Evolutionary conservation across 2,113 vertebrate genomes (phyloP), one percentile per base, ranked within the genome.

Genomic region (Heterotis niloticus): DNA sequence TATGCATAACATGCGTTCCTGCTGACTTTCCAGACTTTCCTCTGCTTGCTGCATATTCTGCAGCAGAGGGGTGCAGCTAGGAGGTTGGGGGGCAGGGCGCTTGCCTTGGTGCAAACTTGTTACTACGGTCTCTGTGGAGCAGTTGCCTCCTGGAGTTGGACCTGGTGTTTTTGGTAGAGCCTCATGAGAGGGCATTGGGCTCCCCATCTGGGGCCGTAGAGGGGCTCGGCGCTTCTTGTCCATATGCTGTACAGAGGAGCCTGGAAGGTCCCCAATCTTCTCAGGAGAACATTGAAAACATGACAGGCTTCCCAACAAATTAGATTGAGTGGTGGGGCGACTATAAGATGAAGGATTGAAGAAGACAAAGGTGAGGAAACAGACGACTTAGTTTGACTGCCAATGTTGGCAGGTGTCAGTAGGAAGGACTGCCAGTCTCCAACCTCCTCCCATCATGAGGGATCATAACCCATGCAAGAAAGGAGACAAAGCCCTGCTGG

Each of bases 21-120:
- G 56, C 73, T 77, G 57, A 76, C 78, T 1, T 64, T n/a, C 68
- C 23, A 73, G 69, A 13, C 82, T 54, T 64, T 84, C 81, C 75
- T 81, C 44, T 20, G 79, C 64, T 54, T 13, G 28, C 24, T 54
- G 71, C 16, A 20, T 64, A 5, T 0, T 13, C 17, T 29, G 59
- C 10, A 3, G 13, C 74, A 59, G 24, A 68, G 76, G 10, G 16
- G 11, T 24, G 26, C 65, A 34, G 24, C 56, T 62, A 16, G 90
- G 89, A 52, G 90, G 89, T 76, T 64, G 82, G 75, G 90, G 91
- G 78, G 91, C 90, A 2, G n/a, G 81, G 66, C 84, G 84, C 77
- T 82, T 90, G 72, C 88, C 86, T 57, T 24, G 73, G 51, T 83
- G 83, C 18, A 67, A 10, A 24, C 59, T 24, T 57, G 77, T 28